Evolutionary conservation across 2,113 vertebrate species (phyloP).

Genomic region (Varanus salvator): DNA sequence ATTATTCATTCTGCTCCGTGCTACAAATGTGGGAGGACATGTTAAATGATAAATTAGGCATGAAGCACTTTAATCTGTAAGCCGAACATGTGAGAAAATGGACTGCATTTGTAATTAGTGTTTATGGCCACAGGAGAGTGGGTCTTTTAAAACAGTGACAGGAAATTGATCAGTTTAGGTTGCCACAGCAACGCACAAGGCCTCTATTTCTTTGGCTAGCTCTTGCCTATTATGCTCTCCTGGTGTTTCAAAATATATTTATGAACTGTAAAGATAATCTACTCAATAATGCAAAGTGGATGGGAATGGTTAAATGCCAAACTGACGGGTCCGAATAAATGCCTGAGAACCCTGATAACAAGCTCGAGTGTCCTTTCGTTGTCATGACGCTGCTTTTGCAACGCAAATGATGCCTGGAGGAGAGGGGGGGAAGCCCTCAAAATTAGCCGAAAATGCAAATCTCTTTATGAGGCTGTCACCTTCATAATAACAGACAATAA

Average conservation of each 20-base stretch:
- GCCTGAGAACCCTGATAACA: conserved; percentile 73
- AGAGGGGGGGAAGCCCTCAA: conserved; percentile 63
- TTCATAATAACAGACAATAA: conserved; percentile 82
- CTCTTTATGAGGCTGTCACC: conserved; percentile 80
- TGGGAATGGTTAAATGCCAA: conserved; percentile 72
- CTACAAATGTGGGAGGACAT: conserved; percentile 79
- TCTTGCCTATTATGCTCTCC: conserved; percentile 65
- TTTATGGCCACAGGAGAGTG: conserved; percentile 80
- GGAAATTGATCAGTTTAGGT: conserved; percentile 89
- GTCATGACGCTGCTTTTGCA: conserved; percentile 79
- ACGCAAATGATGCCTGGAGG: conserved; percentile 78
- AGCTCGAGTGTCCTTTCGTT: conserved; percentile 75
- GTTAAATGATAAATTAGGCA: conserved; percentile 85
- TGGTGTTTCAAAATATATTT: conserved; percentile 77
- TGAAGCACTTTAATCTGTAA: conserved; percentile 81
- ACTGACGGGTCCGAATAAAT: conserved; percentile 70
- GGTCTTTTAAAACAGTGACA: conserved; percentile 82
- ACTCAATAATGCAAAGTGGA: conserved; percentile 78
- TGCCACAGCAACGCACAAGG: conserved; percentile 78
- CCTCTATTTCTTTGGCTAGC: conserved; percentile 66
- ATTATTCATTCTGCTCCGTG: conserved; percentile 77
- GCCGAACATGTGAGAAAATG: conserved; percentile 78
- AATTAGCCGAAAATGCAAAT: conserved; percentile 82
- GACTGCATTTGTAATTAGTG: conserved; percentile 84
- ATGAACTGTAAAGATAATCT: conserved; percentile 79